Evolutionary conservation across 1,140 invertebrate genomes (phyloP), one percentile per base, ranked within the genome.

Genomic region (Drosophila serrata): DNA sequence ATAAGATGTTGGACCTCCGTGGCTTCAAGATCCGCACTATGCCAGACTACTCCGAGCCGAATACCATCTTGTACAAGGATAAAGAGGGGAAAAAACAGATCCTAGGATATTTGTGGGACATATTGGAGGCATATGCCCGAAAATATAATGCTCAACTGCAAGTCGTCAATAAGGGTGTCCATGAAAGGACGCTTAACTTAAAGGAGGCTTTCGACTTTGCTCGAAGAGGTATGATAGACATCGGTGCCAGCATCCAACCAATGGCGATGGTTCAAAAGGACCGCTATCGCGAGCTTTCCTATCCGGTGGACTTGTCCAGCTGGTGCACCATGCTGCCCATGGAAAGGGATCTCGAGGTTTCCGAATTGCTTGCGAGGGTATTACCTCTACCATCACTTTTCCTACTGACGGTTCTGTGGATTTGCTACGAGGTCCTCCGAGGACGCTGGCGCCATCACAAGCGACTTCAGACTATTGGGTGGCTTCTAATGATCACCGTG

Each of bases 21-120:
- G 65, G 56, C 1, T 56, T 13, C 13, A 12, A 1, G 1, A 31
- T 86, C 0, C 64, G 70, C 1, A 79, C 82, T 0, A 48, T 86
- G 35, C 82, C 82, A 0, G 82, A 86, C 49, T 72, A 69, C 6
- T 86, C 82, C 0, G 82, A 81, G 9, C 82, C 82, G 1, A 86
- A 79, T 11, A 79, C 82, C 0, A 79, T 86, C 9, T 55, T 81
- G 9, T 73, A 79, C 31, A 11, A 35, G 1, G 82, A 86, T 19
- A 19, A 42, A 0, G 4, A 42, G 8, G 78, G 64, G 0, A 49
- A 67, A 5, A 13, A 58, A 1, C 40, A 46, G n/a, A n/a, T 85
- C 0, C 40, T 73, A 3, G 82, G 82, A 9, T 86, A 82, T 22
- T 55, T 86, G 8, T 86, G 82, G 82, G 61, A 81, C n/a, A 65